Evolutionary conservation across 2,888 invertebrate genomes (phyloP), one percentile per base, ranked within the genome.

Genomic region (Eupithecia subumbrata): DNA sequence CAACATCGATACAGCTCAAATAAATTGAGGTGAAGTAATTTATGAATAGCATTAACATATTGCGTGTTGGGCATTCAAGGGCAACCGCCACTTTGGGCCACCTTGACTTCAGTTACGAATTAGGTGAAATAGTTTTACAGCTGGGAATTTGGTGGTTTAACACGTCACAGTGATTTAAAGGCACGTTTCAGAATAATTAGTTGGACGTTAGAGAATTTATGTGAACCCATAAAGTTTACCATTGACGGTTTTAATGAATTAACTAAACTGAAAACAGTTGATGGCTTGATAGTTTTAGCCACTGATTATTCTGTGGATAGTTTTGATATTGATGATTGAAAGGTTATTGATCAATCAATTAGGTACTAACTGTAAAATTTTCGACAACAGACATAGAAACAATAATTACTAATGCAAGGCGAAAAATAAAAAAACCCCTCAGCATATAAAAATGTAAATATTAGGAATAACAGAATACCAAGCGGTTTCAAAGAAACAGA

Each of bases 51-150:
- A 86, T 84, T 81, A 79, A 77, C 82, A 77, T 73, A 83, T 86
- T 80, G 86, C 86, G 86, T 86, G 86, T 64, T 73, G 9, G 22
- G n/a, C 37, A n/a, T 37, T 22, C 66, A 67, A 37, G 66, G 66
- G 5, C 66, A n/a, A 56, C 73, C 43, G 74, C 78, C 75, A 64
- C 64, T 77, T 71, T 70, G 56, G 64, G 76, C 81, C 79, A 84
- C 85, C 85, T 86, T 86, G 86, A 83, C 79, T 74, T 74, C 82
- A 79, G 76, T 80, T 81, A 80, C 80, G 81, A 80, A 79, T 80
- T 75, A 82, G 79, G 82, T 83, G 78, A 84, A 80, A 72, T 71
- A 71, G 68, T 68, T 68, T 75, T 43, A 68, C 45, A 69, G 63
- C 73, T 48, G 56, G 48, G 60, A 69, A 63, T 73, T 43, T 18